Conservation (phyloP, 2,113 vertebrate genomes). For the Odobenus rosmarus region DNA sequence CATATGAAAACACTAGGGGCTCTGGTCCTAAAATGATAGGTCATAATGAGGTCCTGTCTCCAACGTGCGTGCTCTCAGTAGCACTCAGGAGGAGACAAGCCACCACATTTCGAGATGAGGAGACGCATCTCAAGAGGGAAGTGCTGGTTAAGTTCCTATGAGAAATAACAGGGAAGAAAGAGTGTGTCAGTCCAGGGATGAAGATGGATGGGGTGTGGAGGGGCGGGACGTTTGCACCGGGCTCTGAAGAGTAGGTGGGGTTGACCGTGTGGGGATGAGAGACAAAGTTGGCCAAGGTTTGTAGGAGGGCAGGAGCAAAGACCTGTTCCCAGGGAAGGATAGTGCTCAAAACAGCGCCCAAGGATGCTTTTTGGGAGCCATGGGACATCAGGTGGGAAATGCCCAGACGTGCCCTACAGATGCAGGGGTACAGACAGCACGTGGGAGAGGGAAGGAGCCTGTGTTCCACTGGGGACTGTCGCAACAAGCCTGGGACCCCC, state of each 20-base stretch:
- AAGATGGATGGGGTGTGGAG: rapidly evolving
- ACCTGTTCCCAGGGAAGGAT: rapidly evolving
- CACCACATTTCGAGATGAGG: rapidly evolving
- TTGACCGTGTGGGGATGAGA: neutral
- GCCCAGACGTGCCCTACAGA: neutral
- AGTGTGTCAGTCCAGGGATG: neutral
- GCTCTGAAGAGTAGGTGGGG: neutral
- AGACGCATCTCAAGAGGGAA: neutral
- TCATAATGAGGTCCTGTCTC: neutral
- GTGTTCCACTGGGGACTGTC: no score
- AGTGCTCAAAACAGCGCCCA: no score
- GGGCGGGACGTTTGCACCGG: rapidly evolving
- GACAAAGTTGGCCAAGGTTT: neutral
- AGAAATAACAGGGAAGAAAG: neutral
- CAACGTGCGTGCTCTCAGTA: rapidly evolving
- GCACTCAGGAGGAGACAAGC: rapidly evolving
- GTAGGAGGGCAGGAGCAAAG: neutral
- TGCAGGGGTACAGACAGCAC: neutral
- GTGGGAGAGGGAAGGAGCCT: neutral
- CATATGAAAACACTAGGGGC: rapidly evolving
- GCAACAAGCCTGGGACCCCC: neutral
- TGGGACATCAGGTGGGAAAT: neutral
- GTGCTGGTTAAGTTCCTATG: neutral
- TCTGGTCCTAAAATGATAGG: rapidly evolving
- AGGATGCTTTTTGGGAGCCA: rapidly evolving